Conservation (phyloP, 1,140 invertebrate species). For the Aphelinus atriplicis region DNA sequence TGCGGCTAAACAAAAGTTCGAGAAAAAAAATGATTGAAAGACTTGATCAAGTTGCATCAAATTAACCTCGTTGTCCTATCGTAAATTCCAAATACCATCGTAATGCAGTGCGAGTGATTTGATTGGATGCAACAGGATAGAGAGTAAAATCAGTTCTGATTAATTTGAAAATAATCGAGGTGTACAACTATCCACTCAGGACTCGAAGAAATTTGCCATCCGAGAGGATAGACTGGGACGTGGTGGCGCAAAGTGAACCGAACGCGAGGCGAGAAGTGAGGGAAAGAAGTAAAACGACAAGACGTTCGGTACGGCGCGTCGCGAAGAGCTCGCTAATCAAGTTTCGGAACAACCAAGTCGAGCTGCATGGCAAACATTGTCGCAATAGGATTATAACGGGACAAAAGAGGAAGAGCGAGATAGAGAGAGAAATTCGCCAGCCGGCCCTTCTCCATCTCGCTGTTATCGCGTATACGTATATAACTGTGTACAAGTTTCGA, state of each 20-base stretch:
- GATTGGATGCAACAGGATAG: too few species aligned
- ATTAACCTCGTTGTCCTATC: too few species aligned
- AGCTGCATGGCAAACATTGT: constrained; percentile 34
- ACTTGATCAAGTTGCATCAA: too few species aligned
- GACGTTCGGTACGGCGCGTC: not conserved
- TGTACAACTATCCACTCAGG: too few species aligned
- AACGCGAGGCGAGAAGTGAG: not conserved
- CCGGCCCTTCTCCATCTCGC: constrained; percentile 6
- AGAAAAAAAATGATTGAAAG: too few species aligned
- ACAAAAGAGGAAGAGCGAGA: constrained; percentile 13
- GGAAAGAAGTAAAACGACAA: not conserved
- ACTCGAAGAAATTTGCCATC: too few species aligned
- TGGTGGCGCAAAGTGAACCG: not conserved
- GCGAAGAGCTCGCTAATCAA: constrained; percentile 24
- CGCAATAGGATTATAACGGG: constrained; percentile 36
- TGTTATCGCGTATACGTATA: constrained; percentile 14
- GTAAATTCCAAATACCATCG: too few species aligned
- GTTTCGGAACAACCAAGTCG: constrained; percentile 22
- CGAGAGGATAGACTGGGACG: not conserved
- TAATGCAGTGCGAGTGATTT: too few species aligned
- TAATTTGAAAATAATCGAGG: too few species aligned
- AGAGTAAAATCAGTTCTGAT: too few species aligned
- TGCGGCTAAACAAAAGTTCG: too few species aligned
- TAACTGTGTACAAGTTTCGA: constrained; percentile 42
- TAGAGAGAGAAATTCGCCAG: constrained; percentile 23